These are phyloP conservation scores for Corvus cornix DNA, from an alignment of 2,113 vertebrate genomes.

Conservation along the genomic window DNA sequence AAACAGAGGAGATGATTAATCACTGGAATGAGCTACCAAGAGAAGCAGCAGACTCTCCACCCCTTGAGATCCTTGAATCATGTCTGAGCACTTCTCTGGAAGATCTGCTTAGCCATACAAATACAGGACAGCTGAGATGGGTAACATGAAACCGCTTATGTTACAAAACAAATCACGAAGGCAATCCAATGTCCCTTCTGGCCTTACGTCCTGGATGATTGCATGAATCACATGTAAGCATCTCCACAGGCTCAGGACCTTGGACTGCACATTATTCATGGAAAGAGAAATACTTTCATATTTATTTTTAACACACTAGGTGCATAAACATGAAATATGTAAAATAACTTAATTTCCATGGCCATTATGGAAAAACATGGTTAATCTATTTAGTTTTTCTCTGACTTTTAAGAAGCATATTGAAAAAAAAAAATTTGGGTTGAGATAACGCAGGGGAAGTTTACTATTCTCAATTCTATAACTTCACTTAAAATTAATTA, in stretches of 20 bases:
- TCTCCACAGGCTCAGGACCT: neutral
- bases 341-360: neutral
- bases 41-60: neutral
- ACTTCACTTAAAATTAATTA: neutral
- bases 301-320: neutral
- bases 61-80: neutral
- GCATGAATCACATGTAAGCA: neutral
- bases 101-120: conserved; percentile 25
- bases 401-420: neutral
- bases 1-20: neutral
- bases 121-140: neutral
- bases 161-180: neutral
- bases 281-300: neutral
- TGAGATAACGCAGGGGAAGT: neutral
- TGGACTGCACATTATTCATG: neutral
- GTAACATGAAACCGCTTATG: accelerated
- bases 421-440: neutral
- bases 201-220: neutral
- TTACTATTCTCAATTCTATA: neutral
- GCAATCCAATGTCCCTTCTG: neutral
- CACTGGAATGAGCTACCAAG: neutral
- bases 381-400: neutral
- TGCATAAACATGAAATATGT: neutral
- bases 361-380: neutral
- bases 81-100: neutral